Conservation (phyloP, 2,113 vertebrate species). For the Mirounga angustirostris region DNA sequence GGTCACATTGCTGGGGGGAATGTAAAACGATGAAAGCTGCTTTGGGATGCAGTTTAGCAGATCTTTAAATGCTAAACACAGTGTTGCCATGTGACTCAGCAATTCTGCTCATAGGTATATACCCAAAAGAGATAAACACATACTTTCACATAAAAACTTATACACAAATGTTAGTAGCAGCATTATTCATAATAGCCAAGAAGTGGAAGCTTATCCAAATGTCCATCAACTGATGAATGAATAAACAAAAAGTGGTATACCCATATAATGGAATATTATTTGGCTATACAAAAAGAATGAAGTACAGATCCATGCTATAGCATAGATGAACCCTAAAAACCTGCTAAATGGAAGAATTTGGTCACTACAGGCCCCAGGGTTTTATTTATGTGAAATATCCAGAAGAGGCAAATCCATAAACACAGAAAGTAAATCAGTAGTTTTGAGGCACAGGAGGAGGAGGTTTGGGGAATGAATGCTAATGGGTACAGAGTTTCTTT, state of each 20-base stretch:
- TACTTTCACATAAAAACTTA: not conserved
- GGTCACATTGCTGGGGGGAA: not conserved
- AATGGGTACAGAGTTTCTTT: not conserved
- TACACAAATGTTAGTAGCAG: not conserved
- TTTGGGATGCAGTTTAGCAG: not conserved
- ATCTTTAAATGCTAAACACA: not conserved
- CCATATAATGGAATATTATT: not conserved
- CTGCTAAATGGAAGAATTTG: not conserved
- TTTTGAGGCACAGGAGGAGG: not conserved
- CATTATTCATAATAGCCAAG: not conserved
- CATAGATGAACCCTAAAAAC: not conserved
- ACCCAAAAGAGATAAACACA: not conserved
- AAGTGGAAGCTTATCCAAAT: not conserved
- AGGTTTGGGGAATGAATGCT: not conserved
- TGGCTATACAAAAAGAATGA: not conserved
- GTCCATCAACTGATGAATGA: not conserved
- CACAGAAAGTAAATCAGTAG: not conserved
- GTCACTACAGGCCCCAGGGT: not conserved
- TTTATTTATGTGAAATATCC: not conserved
- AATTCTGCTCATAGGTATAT: not conserved
- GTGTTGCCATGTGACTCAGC: not conserved
- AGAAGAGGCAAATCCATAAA: not conserved
- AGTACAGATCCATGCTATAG: not conserved
- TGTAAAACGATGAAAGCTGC: not conserved
- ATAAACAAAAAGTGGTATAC: not conserved